Conservation (phyloP, 2,797 vertebrate species). For the Typhlichthys eigenmanni region DNA sequence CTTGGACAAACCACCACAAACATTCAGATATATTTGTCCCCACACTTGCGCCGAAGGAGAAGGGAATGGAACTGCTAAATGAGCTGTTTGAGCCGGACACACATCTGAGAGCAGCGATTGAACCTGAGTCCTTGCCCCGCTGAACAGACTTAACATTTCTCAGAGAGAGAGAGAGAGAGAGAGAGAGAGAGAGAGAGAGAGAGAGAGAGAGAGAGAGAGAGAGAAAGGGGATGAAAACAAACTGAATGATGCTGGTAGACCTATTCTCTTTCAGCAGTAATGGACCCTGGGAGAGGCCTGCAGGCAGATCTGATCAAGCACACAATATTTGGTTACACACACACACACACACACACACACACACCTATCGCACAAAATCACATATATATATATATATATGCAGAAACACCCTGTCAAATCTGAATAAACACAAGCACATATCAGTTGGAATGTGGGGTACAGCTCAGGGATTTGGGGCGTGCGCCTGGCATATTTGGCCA, state of each 20-base stretch:
- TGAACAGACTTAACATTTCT: constrained; percentile 69
- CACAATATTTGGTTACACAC: constrained; percentile 31
- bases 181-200: constrained; percentile 31
- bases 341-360: constrained; percentile 18
- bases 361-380: constrained; percentile 19
- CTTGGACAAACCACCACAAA: constrained; percentile 67
- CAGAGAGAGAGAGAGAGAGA: constrained; percentile 1
- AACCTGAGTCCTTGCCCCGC: constrained; percentile 55
- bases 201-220: constrained; percentile 25
- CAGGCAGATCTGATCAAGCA: constrained; percentile 68
- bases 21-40: constrained; percentile 61
- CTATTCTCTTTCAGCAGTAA: constrained; percentile 68
- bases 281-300: constrained; percentile 67
- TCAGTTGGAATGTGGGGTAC: constrained; percentile 54
- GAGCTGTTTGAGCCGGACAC: constrained; percentile 70
- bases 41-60: constrained; percentile 36
- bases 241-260: constrained; percentile 53
- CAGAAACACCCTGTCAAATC: constrained; percentile 69
- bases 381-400: constrained; percentile 75
- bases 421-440: constrained; percentile 77
- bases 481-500: constrained; percentile 84
- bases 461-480: constrained; percentile 73
- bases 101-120: constrained; percentile 49
- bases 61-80: constrained; percentile 65
- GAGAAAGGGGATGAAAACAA: constrained; percentile 69